These are phyloP conservation scores for Drosophila tristis DNA, from an alignment of 1,140 invertebrate genomes.

Conservation along the genomic window DNA sequence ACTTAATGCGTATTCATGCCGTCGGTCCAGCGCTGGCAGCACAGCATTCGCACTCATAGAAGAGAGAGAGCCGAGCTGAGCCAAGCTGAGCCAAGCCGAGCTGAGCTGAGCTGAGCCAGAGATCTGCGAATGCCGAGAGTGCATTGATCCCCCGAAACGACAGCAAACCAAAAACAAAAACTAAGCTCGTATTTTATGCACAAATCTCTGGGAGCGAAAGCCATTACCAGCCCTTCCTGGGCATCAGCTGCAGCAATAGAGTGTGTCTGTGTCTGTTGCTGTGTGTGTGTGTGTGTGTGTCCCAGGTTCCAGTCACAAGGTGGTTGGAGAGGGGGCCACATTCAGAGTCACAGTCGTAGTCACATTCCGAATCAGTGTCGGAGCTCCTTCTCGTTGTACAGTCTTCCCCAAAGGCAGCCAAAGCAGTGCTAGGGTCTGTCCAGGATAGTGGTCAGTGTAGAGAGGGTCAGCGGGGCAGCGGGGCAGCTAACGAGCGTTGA, in stretches of 20 bases:
- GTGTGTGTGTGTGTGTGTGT: slow-evolving; percentile 8
- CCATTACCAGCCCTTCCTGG: too few species aligned
- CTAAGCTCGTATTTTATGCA: slow-evolving; percentile 25
- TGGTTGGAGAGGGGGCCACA: neutral
- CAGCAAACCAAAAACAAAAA: slow-evolving; percentile 3
- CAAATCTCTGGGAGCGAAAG: slow-evolving; percentile 26
- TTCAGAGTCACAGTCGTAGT: neutral
- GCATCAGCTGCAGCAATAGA: neutral
- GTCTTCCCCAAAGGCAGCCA: slow-evolving; percentile 28
- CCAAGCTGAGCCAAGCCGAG: neutral
- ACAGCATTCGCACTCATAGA: too few species aligned
- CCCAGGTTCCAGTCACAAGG: neutral
- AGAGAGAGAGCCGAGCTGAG: too few species aligned
- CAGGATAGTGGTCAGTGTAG: neutral
- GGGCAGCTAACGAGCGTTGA: neutral
- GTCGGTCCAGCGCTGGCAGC: too few species aligned
- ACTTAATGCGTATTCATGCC: neutral
- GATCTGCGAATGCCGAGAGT: slow-evolving; percentile 15
- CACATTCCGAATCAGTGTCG: slow-evolving; percentile 13
- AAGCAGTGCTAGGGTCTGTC: slow-evolving; percentile 4
- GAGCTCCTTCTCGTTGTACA: slow-evolving; percentile 51
- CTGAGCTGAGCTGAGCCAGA: too few species aligned
- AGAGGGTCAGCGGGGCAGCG: neutral
- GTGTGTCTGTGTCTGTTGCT: too few species aligned
- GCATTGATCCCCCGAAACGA: slow-evolving; percentile 58